Conservation (phyloP, 2,113 vertebrate genomes). For the Lathamus discolor region DNA sequence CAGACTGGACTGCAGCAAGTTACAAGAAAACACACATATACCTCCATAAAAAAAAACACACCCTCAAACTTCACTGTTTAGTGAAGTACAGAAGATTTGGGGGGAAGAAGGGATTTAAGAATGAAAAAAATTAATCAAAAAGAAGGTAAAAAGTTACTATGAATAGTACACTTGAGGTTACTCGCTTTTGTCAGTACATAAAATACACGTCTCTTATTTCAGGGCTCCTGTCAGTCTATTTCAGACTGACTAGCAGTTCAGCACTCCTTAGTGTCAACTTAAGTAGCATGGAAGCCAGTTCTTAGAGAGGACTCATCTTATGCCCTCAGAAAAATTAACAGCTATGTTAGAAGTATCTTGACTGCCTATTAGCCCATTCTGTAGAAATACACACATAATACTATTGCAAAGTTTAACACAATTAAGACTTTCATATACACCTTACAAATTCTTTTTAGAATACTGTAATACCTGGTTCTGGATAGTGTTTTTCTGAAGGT, state of each 20-base stretch:
- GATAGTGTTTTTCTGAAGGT: conserved; percentile 88
- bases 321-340: not conserved
- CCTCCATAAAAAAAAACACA: not conserved
- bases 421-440: not conserved
- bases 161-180: not conserved
- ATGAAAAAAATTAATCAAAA: not conserved
- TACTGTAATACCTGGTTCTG: conserved; percentile 82
- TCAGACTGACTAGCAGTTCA: not conserved
- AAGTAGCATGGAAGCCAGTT: not conserved
- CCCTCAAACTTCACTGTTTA: not conserved
- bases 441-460: not conserved
- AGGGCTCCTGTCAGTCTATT: not conserved
- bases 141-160: not conserved
- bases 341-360: not conserved
- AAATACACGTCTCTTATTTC: not conserved
- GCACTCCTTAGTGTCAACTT: not conserved
- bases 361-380: not conserved
- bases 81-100: not conserved
- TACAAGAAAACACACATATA: not conserved
- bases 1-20: not conserved
- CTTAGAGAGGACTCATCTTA: not conserved
- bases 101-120: not conserved
- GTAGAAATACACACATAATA: not conserved
- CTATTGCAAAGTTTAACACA: not conserved
- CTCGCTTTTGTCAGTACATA: not conserved